These are phyloP conservation scores for Aphaenogaster ashmeadi DNA, from an alignment of 1,140 invertebrate genomes.

Conservation along the genomic window DNA sequence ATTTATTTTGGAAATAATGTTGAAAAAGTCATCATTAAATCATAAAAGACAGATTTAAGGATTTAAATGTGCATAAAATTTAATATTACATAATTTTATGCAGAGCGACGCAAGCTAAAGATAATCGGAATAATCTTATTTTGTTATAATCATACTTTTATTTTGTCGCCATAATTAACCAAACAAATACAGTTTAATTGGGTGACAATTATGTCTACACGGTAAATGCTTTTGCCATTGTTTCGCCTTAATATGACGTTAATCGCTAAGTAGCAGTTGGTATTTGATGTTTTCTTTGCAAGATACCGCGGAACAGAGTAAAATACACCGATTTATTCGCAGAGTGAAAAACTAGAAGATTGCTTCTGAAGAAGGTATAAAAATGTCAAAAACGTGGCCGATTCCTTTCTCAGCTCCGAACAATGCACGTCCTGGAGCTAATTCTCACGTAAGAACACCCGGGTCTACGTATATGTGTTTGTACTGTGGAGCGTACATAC, in stretches of 20 bases:
- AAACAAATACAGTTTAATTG: slow-evolving; percentile 1
- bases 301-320: background rate
- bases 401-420: slow-evolving; percentile 49
- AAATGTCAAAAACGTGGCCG: slow-evolving; percentile 52
- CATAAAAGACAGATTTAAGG: background rate
- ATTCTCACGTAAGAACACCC: slow-evolving; percentile 66
- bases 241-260: background rate
- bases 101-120: too few relatives aligned
- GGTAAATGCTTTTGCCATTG: background rate
- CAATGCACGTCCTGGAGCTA: slow-evolving; percentile 29
- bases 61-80: background rate
- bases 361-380: slow-evolving; percentile 13
- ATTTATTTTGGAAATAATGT: background rate
- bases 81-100: background rate
- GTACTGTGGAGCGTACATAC: slow-evolving; percentile 6
- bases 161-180: background rate
- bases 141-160: background rate
- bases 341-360: background rate
- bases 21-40: background rate
- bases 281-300: background rate
- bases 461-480: background rate
- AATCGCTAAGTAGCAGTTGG: background rate
- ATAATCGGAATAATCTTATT: background rate
- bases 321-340: background rate
- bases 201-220: slow-evolving; percentile 9